Percentiles rank a stretch among this genome's conserved stretches.
Conservation (phyloP, 2,888 invertebrate genomes). For the Noctua janthina region DNA sequence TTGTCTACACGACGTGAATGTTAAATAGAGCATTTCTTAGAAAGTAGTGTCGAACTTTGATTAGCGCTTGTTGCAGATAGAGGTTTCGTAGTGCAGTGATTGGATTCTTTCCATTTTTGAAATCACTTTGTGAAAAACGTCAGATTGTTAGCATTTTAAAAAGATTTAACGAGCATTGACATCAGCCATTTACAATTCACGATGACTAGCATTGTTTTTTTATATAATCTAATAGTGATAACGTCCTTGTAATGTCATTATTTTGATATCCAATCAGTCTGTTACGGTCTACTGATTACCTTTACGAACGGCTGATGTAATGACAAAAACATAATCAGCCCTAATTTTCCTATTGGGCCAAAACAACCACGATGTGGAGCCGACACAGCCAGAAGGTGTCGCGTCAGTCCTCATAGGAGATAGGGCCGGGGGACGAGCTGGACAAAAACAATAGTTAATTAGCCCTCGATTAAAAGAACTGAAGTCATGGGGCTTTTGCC, state of each 20-base stretch:
- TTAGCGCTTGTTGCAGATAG: not conserved
- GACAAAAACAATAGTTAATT: not conserved
- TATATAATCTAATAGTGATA: constrained; percentile 17
- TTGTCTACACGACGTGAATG: not conserved
- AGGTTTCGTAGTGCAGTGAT: too few species aligned
- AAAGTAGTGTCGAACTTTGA: not conserved
- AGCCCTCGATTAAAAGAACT: not conserved
- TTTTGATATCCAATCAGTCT: constrained; percentile 19
- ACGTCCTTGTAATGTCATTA: constrained; percentile 30
- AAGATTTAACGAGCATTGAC: not conserved
- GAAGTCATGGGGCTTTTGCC: not conserved
- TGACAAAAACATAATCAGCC: not conserved
- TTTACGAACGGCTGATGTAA: not conserved
- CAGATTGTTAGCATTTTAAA: not conserved
- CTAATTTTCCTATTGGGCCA: not conserved
- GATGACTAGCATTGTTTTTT: constrained; percentile 34
- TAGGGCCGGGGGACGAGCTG: not conserved
- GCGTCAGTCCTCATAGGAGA: not conserved
- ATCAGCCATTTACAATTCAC: constrained; percentile 17
- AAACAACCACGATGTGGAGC: not conserved
- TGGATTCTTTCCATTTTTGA: not conserved
- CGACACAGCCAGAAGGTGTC: not conserved
- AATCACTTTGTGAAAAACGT: not conserved
- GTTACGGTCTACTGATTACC: not conserved
- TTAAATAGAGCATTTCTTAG: not conserved